Base-by-base conservation (phyloP, 2,888 invertebrate species). In the Lysandra bellargus region DNA sequence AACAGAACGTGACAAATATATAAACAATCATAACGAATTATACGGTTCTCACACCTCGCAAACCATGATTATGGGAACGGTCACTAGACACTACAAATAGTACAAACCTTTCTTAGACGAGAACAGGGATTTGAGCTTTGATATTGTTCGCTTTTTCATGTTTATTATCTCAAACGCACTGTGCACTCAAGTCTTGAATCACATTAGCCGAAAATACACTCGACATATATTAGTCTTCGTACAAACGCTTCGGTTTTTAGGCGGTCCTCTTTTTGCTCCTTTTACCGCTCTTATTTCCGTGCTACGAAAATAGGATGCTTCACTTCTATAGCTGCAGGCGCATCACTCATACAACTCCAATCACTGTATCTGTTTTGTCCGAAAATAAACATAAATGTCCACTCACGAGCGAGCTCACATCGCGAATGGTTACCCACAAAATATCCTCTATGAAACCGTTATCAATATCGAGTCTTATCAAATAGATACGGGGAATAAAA, bases 241-340 rank as follows among this genome's bases (percentile, higher is more conserved):
- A 79, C 40, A 73, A 60, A 79, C 73, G 60, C 75, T 75, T 75
- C 12, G 61, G 91, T 93, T 94, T 93, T 94, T 93, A 91, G 90
- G 86, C 90, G 88, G 91, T 88, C 88, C 86, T 87, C 91, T 91
- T 94, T 94, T 94, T 94, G 93, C 90, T 93, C 92, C 93, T 94
- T 93, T 94, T 94, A 91, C 91, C 90, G 92, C 91, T 93, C 93
- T 93, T 94, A 94, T 93, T 94, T 94, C 94, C 94, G 94, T 94
- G 91, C 91, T 92, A 93, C 94, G 91, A 94, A 94, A 94, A 94
- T 94, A 94, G 94, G 91, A 86, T 87, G 92, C 89, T 90, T 92
- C 92, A 92, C 93, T 93, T 92, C 92, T 90, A 92, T 86, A 89
- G 90, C 87, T 87, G 90, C 90, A 88, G 91, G 86, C 91, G 91